Percentiles rank a stretch among this genome's conserved stretches.
Conservation (phyloP, 2,113 vertebrate species). For the Pachycephala philippinensis region DNA sequence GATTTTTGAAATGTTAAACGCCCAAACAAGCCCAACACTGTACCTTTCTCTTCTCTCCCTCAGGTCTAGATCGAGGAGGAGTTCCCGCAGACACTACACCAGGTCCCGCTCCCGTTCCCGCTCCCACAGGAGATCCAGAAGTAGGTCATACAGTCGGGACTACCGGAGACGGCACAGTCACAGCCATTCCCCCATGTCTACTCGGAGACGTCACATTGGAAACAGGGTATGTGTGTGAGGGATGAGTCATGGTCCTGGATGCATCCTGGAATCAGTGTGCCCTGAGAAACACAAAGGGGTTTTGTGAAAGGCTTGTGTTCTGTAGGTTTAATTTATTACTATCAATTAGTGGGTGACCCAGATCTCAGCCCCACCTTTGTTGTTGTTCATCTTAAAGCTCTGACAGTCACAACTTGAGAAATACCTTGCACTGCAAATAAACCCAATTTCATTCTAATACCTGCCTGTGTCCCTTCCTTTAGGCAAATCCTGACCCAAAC, state of each 20-base stretch:
- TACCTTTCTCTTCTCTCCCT: neutral
- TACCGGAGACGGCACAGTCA: slow-evolving; percentile 86
- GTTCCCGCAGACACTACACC: slow-evolving; percentile 89
- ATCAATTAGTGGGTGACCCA: neutral
- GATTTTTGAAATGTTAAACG: neutral
- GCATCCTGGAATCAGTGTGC: rapidly evolving
- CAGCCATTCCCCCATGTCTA: slow-evolving; percentile 96
- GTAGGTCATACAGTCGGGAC: slow-evolving; percentile 90
- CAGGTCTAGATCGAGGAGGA: slow-evolving; percentile 90
- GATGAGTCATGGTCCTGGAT: rapidly evolving
- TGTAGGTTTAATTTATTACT: neutral
- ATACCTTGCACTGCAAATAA: neutral
- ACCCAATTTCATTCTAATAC: neutral
- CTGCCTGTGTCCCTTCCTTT: neutral
- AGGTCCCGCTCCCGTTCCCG: slow-evolving; percentile 87
- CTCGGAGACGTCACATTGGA: slow-evolving; percentile 89
- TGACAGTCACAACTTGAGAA: neutral
- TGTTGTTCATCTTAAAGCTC: neutral
- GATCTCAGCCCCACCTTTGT: neutral
- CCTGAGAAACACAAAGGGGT: neutral
- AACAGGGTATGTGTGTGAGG: slow-evolving; percentile 79
- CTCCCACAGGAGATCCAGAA: slow-evolving; percentile 86
- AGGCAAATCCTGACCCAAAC: slow-evolving; percentile 96
- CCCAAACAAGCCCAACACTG: neutral
- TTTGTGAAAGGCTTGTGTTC: neutral